Base-by-base conservation (phyloP, 1,140 invertebrate species). In the Aporrectodea caliginosa region DNA sequence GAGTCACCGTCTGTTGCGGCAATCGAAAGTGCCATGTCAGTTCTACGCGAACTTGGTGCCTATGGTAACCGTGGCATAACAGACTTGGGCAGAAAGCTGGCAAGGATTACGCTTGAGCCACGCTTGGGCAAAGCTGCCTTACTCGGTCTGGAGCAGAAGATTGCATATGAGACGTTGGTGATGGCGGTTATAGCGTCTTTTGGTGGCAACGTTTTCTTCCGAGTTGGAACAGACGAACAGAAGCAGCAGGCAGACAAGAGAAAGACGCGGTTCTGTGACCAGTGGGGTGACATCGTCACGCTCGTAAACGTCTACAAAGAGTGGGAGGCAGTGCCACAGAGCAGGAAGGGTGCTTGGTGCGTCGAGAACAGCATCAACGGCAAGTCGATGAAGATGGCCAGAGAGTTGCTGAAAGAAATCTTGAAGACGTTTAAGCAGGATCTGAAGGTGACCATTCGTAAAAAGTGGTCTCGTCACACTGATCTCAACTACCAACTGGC, bases 81-180 rank as follows among this genome's bases (percentile, higher is more conserved):
- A 27, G 83, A 84, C 33, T 70, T 84, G 16, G 86, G 86, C 16
- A 82, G 80, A 72, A 84, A 84, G 83, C 82, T 87, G 27, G 82
- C 85, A 29, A 27, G n/a, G 75, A 6, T 77, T 6, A 77, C 2
- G 2, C 29, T 74, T 2, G 73, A 74, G 16, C 73, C 73, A 1
- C 31, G 73, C 12, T 33, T 74, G 0, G 73, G 73, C 14, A 74
- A 74, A 6, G 29, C 35, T 32, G 27, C 33, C 35, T 33, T 74
- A 33, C 31, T 29, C 12, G 29, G 73, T 29, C 27, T 34, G 33
- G 73, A 32, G 12, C 27, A 74, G 33, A n/a, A 33, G 35, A 30
- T 74, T 34, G 73, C 30, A 0, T 74, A 32, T 74, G 73, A 74
- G 35, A n/a, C 30, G 30, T 27, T 74, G 29, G 73, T 74, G 6